Base-by-base conservation (phyloP, 1,140 invertebrate species). In the Olivierus martensii region DNA sequence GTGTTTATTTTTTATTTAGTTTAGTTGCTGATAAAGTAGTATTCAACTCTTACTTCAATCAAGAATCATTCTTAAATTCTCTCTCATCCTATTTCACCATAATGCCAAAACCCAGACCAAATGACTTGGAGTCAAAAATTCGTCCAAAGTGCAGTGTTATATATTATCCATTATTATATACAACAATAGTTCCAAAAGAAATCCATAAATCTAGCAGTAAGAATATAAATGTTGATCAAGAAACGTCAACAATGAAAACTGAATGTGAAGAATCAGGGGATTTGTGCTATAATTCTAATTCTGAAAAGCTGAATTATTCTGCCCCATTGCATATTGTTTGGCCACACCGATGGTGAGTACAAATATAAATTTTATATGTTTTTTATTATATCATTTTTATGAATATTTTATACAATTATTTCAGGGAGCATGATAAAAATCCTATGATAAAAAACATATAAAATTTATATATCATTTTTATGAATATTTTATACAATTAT, bases 341-440 rank as follows among this genome's bases (percentile, higher is more conserved):
- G 83, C 78, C 82, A 14, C 82, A 85, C 69, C 69, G 83, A 62
- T 85, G 83, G 75, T 76, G 66, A 67, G 60, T 57, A 28, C 37
- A 22, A 39, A 39, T 39, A 39, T 39, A 12, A 12, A 39, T 39
- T 39, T 39, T 39, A 39, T 39, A 39, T 17, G 17, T 39, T 17
- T 12, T 39, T 12, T 17, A 12, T 39, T 12, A 17, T 39, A 12
- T 39, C 38, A 39, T 39, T 39, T 39, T 12, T 39, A 12, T 39
- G 12, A 39, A 39, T 17, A 12, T 12, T 39, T 12, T 12, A 12
- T 39, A 39, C n/a, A 52, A 19, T 34, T 18, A 15, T 62, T 62
- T 43, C 53, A 76, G 74, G 82, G 83, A 86, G 66, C 82, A 83
- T 67, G 82, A 86, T 64, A 85, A 85, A 67, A 76, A 79, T 66